Evolutionary conservation across 2,113 vertebrate genomes (phyloP), one percentile per base, ranked within the genome.

Genomic region (Alexandromys fortis): DNA sequence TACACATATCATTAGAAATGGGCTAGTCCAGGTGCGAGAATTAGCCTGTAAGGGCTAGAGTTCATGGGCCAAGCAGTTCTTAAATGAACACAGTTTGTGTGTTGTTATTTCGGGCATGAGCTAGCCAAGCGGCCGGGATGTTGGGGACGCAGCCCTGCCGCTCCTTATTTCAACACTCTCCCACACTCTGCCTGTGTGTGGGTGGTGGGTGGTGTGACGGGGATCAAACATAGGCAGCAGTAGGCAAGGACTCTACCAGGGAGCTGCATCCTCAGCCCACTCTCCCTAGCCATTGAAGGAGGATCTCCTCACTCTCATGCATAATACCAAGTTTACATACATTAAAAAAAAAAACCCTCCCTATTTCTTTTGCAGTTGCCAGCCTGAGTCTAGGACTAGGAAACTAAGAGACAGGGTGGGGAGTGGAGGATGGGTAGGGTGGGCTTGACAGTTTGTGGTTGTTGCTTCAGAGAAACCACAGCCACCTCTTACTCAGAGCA

Each of bases 381-480:
- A 14, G 33, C 38, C n/a, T 35, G 16, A 49, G 52, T 17, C n/a
- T 90, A n/a, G 55, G 76, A 30, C 19, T 8, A 38, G 45, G 70
- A 12, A 63, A 2, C 38, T 21, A 58, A 68, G 4, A 76, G 75
- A 12, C 24, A 63, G 38, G 55, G 87, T 65, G 47, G 94, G 58
- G 70, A 33, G 24, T 49, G 26, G n/a, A 58, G 75, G 81, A 35
- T 19, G 61, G 90, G 47, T 63, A 52, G 49, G 42, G 47, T 79
- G 77, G 49, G 82, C 67, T 73, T 58, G 77, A 49, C 90, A 81
- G 95, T 94, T 97, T 13, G 35, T 85, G 93, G 89, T 86, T 90
- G 45, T 63, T 73, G 45, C 89, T 92, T 92, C 52, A 52, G 67
- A 79, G 94, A 38, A 93, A 89, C 94, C 91, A 93, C 88, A 96